Conservation (phyloP, 2,888 invertebrate species). For the Rotaria macrura region DNA sequence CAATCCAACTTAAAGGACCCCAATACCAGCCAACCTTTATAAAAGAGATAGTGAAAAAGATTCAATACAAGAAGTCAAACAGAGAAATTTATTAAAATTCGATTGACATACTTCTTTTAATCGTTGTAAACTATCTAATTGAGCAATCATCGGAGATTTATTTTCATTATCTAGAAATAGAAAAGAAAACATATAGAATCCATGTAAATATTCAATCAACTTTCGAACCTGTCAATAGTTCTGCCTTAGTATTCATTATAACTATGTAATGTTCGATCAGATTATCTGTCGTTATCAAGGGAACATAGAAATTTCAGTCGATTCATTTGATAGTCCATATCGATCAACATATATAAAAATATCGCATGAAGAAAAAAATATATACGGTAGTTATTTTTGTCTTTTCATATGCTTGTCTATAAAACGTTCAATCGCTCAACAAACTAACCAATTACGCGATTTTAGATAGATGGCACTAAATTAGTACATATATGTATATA, state of each 20-base stretch:
- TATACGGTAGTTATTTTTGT: not conserved
- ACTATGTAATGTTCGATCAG: not conserved
- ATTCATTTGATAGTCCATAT: not conserved
- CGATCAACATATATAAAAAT: not conserved
- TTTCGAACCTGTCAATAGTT: not conserved
- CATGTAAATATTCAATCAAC: too few species aligned
- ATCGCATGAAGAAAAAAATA: not conserved
- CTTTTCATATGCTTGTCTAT: not conserved
- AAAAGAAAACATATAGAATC: too few species aligned
- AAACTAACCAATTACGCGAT: not conserved
- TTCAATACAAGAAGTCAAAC: too few species aligned
- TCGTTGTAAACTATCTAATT: conserved; percentile 1
- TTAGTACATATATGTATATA: too few species aligned
- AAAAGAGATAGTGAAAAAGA: too few species aligned
- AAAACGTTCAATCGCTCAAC: not conserved
- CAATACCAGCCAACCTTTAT: conserved; percentile 16
- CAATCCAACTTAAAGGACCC: conserved; percentile 13
- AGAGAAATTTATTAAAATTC: too few species aligned
- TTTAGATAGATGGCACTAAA: not conserved
- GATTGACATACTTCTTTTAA: not conserved
- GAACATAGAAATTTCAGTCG: not conserved
- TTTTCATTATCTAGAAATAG: conserved; percentile 11
- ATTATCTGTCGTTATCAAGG: not conserved
- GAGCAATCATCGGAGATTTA: not conserved
- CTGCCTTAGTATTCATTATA: not conserved